phyloP scores from a whole-genome alignment of 1,140 invertebrate genomes.

The Hetaerina americana region DNA sequence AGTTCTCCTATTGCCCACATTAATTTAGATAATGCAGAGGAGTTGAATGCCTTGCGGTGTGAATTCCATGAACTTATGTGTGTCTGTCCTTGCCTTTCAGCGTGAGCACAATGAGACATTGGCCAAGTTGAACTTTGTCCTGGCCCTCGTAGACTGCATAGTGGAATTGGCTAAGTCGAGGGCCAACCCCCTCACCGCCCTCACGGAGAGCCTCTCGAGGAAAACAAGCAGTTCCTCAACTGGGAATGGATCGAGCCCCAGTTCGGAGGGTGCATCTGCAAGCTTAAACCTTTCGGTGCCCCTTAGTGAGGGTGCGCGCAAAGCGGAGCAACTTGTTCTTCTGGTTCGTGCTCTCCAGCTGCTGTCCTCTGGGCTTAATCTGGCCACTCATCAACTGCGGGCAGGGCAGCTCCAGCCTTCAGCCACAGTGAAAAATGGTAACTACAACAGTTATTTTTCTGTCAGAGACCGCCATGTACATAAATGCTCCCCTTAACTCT shows the following conservation, averaged over 20 bases:
- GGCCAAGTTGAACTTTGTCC: slow-evolving; percentile 84
- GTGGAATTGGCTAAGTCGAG: slow-evolving; percentile 68
- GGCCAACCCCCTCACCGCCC: slow-evolving; percentile 51
- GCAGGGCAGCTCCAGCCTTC: slow-evolving; percentile 75
- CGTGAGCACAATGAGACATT: slow-evolving; percentile 87
- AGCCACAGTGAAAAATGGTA: slow-evolving; percentile 76
- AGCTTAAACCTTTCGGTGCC: not conserved
- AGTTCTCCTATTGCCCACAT: too few species aligned
- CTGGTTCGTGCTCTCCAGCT: slow-evolving; percentile 82
- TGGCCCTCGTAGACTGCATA: slow-evolving; percentile 81
- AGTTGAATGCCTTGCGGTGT: too few species aligned
- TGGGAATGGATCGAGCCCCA: slow-evolving; percentile 33
- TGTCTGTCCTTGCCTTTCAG: slow-evolving; percentile 34
- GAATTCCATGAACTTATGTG: too few species aligned
- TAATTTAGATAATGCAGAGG: too few species aligned
- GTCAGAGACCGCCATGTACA: too few species aligned
- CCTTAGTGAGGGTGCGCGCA: slow-evolving; percentile 30
- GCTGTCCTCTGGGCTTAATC: slow-evolving; percentile 76
- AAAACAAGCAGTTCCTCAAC: slow-evolving; percentile 28
- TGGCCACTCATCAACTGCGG: slow-evolving; percentile 80
- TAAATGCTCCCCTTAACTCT: too few species aligned
- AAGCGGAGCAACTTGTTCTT: slow-evolving; percentile 83
- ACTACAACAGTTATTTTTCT: too few species aligned
- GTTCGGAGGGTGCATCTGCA: slow-evolving; percentile 14
- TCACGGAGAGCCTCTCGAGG: slow-evolving; percentile 26